These are phyloP conservation scores for Dicentrarchus labrax DNA, from an alignment of 2,113 vertebrate species.

Conservation along the genomic window DNA sequence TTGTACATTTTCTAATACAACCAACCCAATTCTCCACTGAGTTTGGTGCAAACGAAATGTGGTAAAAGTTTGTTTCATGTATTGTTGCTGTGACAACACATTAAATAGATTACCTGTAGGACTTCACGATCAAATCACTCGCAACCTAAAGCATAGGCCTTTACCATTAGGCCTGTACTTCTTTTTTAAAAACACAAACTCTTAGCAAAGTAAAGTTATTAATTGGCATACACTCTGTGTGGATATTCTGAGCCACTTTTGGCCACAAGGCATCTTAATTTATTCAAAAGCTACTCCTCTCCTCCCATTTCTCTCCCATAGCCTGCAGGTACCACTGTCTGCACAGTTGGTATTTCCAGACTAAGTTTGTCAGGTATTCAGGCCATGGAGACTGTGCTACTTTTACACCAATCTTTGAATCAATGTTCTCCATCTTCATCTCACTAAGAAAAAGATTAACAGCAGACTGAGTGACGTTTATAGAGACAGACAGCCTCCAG, in stretches of 20 bases:
- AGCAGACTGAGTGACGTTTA: slow-evolving; percentile 6
- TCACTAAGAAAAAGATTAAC: neutral
- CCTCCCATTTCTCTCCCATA: neutral
- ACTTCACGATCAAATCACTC: neutral
- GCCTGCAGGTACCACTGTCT: slow-evolving; percentile 18
- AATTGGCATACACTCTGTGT: neutral
- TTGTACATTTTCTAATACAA: neutral
- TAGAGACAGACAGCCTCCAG: slow-evolving; percentile 14
- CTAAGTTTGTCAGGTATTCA: slow-evolving; percentile 5
- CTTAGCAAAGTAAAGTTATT: neutral
- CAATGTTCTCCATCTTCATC: neutral
- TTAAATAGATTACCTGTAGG: neutral
- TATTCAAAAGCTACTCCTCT: slow-evolving; percentile 9
- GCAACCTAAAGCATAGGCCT: neutral
- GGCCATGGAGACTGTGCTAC: neutral
- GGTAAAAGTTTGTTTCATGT: neutral
- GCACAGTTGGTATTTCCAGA: slow-evolving; percentile 8
- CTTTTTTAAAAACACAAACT: neutral
- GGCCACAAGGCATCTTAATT: neutral
- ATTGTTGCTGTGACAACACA: slow-evolving; percentile 11
- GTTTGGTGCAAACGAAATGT: neutral
- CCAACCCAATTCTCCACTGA: neutral
- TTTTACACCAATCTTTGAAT: neutral
- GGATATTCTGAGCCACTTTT: neutral
- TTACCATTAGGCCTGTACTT: neutral